These are phyloP conservation scores for Junonia oenone DNA, from an alignment of 2,888 invertebrate species.

Conservation along the genomic window DNA sequence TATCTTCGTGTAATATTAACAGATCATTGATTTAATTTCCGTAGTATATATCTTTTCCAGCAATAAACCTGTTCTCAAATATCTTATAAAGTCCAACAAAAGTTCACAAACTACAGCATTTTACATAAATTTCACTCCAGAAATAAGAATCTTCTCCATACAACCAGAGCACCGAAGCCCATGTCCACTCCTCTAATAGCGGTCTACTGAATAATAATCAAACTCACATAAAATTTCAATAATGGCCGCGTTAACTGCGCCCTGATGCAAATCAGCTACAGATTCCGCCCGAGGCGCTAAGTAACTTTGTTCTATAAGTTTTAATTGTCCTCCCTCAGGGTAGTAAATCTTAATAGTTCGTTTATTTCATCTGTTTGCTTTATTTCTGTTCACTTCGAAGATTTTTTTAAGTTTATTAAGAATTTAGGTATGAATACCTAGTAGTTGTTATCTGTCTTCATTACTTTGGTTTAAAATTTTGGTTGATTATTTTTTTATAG, in stretches of 20 bases:
- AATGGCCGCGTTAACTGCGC: slow-evolving; percentile 65
- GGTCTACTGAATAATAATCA: slow-evolving; percentile 79
- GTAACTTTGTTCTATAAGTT: slow-evolving; percentile 36
- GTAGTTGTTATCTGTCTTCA: not conserved
- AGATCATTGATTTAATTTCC: too few relatives aligned
- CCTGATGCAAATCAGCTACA: slow-evolving; percentile 59
- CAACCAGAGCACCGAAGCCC: slow-evolving; percentile 42
- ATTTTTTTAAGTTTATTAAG: not conserved
- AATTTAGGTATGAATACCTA: too few relatives aligned
- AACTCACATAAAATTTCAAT: slow-evolving; percentile 79
- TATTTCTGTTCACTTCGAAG: not conserved
- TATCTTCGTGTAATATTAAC: too few relatives aligned
- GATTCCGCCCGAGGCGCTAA: slow-evolving; percentile 31
- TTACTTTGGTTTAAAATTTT: too few relatives aligned
- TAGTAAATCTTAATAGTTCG: slow-evolving; percentile 31
- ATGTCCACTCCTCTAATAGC: slow-evolving; percentile 73
- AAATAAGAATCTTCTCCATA: slow-evolving; percentile 39
- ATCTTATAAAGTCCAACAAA: too few relatives aligned
- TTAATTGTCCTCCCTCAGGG: slow-evolving; percentile 45
- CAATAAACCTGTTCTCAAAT: too few relatives aligned
- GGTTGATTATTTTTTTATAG: too few relatives aligned
- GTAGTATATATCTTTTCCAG: too few relatives aligned
- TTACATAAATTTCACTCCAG: too few relatives aligned
- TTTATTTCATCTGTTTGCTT: slow-evolving; percentile 30
- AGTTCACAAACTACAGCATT: too few relatives aligned